Evolutionary conservation across 2,797 vertebrate species (phyloP), one percentile per base, ranked within the genome.

Genomic region (Siniperca obscura): DNA sequence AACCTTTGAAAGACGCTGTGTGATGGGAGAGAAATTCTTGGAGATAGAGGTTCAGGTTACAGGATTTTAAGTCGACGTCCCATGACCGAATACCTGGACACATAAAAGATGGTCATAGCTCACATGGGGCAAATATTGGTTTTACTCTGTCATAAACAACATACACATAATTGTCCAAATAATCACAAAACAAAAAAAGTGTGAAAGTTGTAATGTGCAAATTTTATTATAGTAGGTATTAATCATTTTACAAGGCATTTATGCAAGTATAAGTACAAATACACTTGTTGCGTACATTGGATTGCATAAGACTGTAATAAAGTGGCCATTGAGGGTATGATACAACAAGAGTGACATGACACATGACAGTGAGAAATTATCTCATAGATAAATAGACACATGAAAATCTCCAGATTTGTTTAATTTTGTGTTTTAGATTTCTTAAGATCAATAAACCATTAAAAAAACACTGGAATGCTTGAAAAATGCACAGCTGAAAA

Each of bases 11-110:
- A 5, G 95, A 96, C 0, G 96, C 97, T 0, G 97, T 98, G 89
- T 97, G 97, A 7, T 96, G 95, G 27, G 97, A 97, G 66, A 98
- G 96, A 0, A 99, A 99, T 30, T 97, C 94, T 86, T 96, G 97
- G 36, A 98, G 95, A 88, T 96, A 96, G 61, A 97, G 95, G 0
- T 96, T 96, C 64, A 99, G 90, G 92, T 96, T 96, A 93, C 97
- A 98, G 52, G 90, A 71, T 1, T 91, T 86, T 25, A 97, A 94
- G 78, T 98, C 96, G 0, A 98, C 91, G 36, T 97, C 96, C 98
- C 98, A 99, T 0, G 96, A 97, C 12, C 95, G 96, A 65, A 98
- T 89, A 25, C 97, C 97, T 98, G 86, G 10, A 66, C 67, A 78
- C 57, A 76, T 21, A 11, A 11, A 30, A 65, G 16, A 52, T 22